A percentile compares a stretch with the other conserved stretches of the same genome.
These are phyloP conservation scores for Enteromius radiatus DNA, from an alignment of 2,797 vertebrate genomes.

Conservation along the genomic window DNA sequence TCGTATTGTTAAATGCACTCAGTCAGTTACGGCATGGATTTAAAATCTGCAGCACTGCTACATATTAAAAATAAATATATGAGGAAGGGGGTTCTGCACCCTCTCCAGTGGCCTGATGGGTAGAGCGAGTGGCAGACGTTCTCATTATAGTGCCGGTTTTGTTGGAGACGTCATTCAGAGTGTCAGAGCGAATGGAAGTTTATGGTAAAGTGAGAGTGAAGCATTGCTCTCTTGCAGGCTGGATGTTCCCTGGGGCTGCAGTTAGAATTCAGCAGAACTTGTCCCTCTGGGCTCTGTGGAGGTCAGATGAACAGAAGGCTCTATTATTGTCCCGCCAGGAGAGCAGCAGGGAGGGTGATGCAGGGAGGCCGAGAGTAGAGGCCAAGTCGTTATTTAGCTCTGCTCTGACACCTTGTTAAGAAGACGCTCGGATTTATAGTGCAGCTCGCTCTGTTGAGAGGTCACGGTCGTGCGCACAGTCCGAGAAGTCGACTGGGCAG, in stretches of 20 bases:
- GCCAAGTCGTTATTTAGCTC: conserved; percentile 58
- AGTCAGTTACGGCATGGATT: background rate
- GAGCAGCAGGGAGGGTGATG: conserved; percentile 28
- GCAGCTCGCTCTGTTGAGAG: conserved; percentile 24
- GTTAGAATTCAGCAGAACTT: conserved; percentile 43
- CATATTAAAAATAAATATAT: conserved; percentile 6
- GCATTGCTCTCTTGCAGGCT: conserved; percentile 28
- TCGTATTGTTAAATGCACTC: background rate
- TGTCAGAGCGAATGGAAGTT: conserved; percentile 56
- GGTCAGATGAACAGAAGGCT: conserved; percentile 39
- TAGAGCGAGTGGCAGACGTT: conserved; percentile 43
- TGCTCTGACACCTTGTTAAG: conserved; percentile 64
- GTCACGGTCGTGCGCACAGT: conserved; percentile 34
- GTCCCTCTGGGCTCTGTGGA: conserved; percentile 51
- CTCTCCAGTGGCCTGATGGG: conserved; percentile 25
- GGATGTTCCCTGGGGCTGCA: conserved; percentile 43
- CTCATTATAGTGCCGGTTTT: conserved; percentile 46
- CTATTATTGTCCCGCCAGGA: conserved; percentile 52
- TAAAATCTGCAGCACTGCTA: background rate
- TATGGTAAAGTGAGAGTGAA: conserved; percentile 23
- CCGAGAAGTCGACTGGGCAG: conserved; percentile 3
- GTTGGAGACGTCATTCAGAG: conserved; percentile 56
- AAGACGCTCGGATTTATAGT: conserved; percentile 56
- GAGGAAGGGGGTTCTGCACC: conserved; percentile 9
- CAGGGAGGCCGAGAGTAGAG: conserved; percentile 48